These are phyloP conservation scores for Lasioglossum marginatum DNA, from an alignment of 2,888 invertebrate genomes.

Conservation along the genomic window DNA sequence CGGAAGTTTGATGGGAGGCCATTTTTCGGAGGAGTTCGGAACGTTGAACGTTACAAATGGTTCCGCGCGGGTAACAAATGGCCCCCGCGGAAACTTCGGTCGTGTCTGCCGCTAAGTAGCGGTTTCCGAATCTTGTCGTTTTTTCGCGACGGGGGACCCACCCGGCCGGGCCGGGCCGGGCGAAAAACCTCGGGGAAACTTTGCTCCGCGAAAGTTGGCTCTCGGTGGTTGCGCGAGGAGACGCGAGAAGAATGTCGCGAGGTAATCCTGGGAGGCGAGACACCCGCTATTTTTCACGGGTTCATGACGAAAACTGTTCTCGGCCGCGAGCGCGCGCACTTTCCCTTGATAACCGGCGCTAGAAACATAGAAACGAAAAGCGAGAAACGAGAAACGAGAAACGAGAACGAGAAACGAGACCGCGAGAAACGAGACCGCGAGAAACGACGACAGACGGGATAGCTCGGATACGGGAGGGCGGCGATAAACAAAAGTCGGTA, in stretches of 20 bases:
- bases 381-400: background rate
- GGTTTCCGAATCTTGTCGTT: slow-evolving; percentile 36
- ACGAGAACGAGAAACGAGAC: too few relatives aligned
- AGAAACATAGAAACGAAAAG: background rate
- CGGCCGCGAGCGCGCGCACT: background rate
- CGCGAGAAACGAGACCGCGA: background rate
- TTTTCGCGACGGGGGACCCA: background rate
- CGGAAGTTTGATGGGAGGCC: slow-evolving; percentile 7
- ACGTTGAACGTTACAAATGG: slow-evolving; percentile 39
- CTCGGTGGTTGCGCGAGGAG: background rate
- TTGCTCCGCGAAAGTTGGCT: slow-evolving; percentile 8
- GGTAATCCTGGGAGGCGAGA: slow-evolving; percentile 19
- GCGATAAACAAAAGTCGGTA: slow-evolving; percentile 54
- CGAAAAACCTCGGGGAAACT: slow-evolving; percentile 8
- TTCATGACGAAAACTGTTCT: background rate
- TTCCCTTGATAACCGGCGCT: background rate
- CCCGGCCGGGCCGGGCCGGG: too few relatives aligned
- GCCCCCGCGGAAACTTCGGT: slow-evolving; percentile 25
- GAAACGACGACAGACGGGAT: background rate
- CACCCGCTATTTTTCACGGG: slow-evolving; percentile 23
- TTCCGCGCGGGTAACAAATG: slow-evolving; percentile 33
- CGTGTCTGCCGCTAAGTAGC: slow-evolving; percentile 34
- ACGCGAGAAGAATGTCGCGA: slow-evolving; percentile 2
- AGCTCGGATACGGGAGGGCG: background rate
- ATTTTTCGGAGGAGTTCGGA: slow-evolving; percentile 21